Evolutionary conservation across 2,113 vertebrate species (phyloP).

Genomic region (Pelvicachromis taeniatus): DNA sequence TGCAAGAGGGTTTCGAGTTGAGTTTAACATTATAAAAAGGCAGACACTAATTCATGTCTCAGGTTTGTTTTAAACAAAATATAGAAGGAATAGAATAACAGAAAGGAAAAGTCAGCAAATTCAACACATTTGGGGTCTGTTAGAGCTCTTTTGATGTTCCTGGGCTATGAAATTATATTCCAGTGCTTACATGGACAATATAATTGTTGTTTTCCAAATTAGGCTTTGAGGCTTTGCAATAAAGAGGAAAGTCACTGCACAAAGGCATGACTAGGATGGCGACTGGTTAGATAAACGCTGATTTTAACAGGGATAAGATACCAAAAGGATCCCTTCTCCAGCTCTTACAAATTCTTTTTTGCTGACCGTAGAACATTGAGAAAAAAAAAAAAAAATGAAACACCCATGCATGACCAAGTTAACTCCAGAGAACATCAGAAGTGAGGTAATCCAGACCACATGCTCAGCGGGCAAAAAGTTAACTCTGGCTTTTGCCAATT

Average conservation of each 20-base stretch:
- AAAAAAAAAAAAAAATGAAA: slow-evolving; percentile 56
- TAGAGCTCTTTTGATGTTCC: slow-evolving; percentile 50
- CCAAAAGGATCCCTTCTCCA: slow-evolving; percentile 4
- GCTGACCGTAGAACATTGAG: slow-evolving; percentile 24
- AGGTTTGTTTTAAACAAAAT: slow-evolving; percentile 49
- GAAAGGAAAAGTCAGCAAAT: slow-evolving; percentile 49
- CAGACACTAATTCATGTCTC: slow-evolving; percentile 32
- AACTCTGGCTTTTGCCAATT: slow-evolving; percentile 80
- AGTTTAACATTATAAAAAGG: slow-evolving; percentile 16
- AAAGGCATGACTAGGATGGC: slow-evolving; percentile 4
- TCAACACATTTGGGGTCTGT: slow-evolving; percentile 51
- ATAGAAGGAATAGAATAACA: slow-evolving; percentile 21
- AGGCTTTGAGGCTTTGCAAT: slow-evolving; percentile 51
- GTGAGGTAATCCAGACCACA: slow-evolving; percentile 91
- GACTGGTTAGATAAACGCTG: slow-evolving; percentile 41
- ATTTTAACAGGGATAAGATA: slow-evolving; percentile 38
- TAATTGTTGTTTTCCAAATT: slow-evolving; percentile 56
- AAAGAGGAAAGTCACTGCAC: slow-evolving; percentile 22
- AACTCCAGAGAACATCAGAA: slow-evolving; percentile 74
- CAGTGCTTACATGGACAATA: slow-evolving; percentile 54
- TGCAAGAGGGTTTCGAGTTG: neutral
- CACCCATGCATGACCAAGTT: slow-evolving; percentile 64
- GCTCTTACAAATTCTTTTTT: slow-evolving; percentile 28
- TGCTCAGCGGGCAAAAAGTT: slow-evolving; percentile 90
- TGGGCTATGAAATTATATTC: slow-evolving; percentile 57